These are phyloP conservation scores for Campylomormyrus tamandua DNA, from an alignment of 2,113 vertebrate genomes.

Conservation along the genomic window DNA sequence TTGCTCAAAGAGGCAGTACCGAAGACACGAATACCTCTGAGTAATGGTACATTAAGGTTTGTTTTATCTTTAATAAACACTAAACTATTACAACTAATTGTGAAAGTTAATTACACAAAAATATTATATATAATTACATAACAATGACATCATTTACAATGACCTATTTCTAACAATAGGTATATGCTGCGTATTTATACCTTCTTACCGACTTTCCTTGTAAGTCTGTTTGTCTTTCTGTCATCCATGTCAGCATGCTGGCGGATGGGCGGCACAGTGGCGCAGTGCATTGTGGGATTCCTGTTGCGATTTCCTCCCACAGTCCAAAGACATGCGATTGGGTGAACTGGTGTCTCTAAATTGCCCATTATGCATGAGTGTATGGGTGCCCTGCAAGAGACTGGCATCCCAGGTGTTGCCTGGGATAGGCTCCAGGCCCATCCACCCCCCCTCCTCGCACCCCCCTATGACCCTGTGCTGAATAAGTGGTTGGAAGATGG, in stretches of 20 bases:
- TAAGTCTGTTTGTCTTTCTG: background rate
- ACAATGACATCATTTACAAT: too few species aligned
- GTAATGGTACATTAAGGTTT: background rate
- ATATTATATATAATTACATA: too few species aligned
- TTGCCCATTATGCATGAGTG: background rate
- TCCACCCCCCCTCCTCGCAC: background rate
- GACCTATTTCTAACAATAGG: too few species aligned
- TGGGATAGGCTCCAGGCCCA: background rate
- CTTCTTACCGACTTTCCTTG: background rate
- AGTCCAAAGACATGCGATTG: background rate
- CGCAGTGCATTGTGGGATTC: background rate
- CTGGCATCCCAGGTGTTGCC: background rate
- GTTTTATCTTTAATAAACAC: background rate
- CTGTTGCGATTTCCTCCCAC: background rate
- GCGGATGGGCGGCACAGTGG: background rate
- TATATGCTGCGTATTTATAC: background rate
- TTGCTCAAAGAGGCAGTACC: background rate
- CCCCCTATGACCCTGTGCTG: background rate
- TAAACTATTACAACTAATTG: background rate
- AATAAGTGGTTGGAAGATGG: background rate
- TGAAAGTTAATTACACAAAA: background rate
- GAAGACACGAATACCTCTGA: background rate
- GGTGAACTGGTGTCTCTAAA: background rate
- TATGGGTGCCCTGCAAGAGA: background rate
- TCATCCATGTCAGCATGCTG: background rate